A percentile compares a stretch with the other conserved stretches of the same genome.
Conservation (phyloP, 2,797 vertebrate genomes). For the Sebastes steindachneri region DNA sequence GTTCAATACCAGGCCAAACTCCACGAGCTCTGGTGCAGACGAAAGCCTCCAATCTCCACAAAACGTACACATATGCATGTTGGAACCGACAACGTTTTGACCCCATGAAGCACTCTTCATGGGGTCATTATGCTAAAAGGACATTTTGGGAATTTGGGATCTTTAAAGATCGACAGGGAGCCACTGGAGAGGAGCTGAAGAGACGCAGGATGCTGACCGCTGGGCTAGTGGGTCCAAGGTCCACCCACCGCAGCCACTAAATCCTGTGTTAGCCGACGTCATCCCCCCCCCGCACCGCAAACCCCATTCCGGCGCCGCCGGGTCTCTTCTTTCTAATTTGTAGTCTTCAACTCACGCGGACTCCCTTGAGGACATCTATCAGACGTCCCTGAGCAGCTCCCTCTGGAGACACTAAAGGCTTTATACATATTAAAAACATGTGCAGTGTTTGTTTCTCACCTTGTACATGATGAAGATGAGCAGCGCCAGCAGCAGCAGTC, state of each 20-base stretch:
- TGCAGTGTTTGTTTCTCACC: constrained; percentile 71
- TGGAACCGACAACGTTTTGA: neutral
- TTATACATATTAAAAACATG: neutral
- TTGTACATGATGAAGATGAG: constrained; percentile 98
- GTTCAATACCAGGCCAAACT: neutral
- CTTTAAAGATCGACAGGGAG: no score
- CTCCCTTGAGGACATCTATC: no score
- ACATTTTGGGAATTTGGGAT: neutral
- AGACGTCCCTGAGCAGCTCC: no score
- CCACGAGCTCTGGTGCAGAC: neutral
- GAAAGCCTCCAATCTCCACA: neutral
- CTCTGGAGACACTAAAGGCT: no score
- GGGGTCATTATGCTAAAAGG: neutral
- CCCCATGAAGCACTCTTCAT: neutral
- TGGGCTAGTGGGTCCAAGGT: no score
- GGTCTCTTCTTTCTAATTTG: neutral
- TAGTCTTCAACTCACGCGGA: no score
- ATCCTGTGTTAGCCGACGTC: no score
- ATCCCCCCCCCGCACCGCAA: no score
- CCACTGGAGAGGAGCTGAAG: no score
- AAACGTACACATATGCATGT: neutral
- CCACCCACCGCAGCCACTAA: no score
- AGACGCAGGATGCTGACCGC: no score
- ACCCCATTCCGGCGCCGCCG: no score
- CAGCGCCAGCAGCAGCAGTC: constrained; percentile 91